Percentiles rank a stretch among this genome's conserved stretches.
Evolutionary conservation across 2,113 vertebrate genomes (phyloP).

Genomic region (Embiotoca jacksoni): DNA sequence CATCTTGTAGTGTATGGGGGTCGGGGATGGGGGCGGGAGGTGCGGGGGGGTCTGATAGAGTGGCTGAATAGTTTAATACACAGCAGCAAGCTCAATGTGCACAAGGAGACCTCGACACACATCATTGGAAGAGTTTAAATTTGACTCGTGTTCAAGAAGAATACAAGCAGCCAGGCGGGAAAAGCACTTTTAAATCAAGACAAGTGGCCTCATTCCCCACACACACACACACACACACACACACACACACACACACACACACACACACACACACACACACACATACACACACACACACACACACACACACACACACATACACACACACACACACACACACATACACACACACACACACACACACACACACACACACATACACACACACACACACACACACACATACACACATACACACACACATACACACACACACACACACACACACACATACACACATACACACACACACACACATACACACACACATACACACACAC

Average conservation of each 20-base stretch:
- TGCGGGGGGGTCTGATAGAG: constrained; percentile 63
- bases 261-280: constrained; percentile 24
- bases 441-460: too few species aligned
- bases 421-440: too few species aligned
- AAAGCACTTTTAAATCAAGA: constrained; percentile 66
- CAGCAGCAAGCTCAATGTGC: constrained; percentile 43
- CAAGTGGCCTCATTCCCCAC: constrained; percentile 63
- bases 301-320: neutral
- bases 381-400: too few species aligned
- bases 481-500: too few species aligned
- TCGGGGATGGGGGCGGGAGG: constrained; percentile 33
- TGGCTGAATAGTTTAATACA: constrained; percentile 68
- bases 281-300: constrained; percentile 35
- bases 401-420: too few species aligned
- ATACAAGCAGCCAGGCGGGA: constrained; percentile 42
- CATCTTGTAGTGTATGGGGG: constrained; percentile 60
- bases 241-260: neutral
- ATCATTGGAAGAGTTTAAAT: constrained; percentile 59
- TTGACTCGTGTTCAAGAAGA: constrained; percentile 65
- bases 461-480: too few species aligned
- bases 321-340: too few species aligned
- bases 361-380: too few species aligned
- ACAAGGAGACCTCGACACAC: constrained; percentile 42
- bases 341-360: too few species aligned
- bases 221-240: constrained; percentile 7